A percentile compares a stretch with the other conserved stretches of the same genome.
These are phyloP conservation scores for Lytechinus variegatus DNA, from an alignment of 35 echinoderm and acorn worm species.

Conservation along the genomic window DNA sequence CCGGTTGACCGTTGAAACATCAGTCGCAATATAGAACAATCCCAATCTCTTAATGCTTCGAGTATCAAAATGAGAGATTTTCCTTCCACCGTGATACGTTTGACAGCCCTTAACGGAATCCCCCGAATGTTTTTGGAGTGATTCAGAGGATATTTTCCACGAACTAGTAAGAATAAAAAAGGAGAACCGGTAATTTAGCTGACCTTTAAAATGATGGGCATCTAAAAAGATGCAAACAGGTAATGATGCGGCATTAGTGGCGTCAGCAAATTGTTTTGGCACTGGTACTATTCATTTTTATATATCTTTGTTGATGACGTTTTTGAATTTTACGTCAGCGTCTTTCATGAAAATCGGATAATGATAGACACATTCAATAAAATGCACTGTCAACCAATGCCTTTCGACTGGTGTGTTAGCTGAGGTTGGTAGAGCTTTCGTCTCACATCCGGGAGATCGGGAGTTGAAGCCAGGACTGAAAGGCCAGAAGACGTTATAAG, in stretches of 20 bases:
- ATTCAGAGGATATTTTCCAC: background rate
- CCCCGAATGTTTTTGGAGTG: background rate
- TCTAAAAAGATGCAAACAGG: background rate
- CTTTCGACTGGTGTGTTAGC: no score
- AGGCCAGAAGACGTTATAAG: no score
- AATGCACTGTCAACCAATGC: no score
- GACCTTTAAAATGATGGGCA: background rate
- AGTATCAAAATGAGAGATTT: constrained; percentile 1
- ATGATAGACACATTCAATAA: background rate
- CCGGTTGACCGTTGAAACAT: background rate
- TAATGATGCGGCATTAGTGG: background rate
- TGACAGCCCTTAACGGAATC: background rate
- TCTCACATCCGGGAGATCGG: no score
- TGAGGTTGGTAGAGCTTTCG: no score
- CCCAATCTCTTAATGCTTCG: background rate
- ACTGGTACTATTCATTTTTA: background rate
- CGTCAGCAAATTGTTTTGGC: background rate
- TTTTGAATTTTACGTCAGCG: background rate
- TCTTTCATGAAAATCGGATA: background rate
- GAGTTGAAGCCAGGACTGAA: no score
- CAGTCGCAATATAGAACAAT: background rate
- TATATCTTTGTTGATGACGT: background rate
- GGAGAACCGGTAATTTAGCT: background rate
- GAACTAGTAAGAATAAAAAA: background rate
- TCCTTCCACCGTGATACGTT: background rate